Base-by-base conservation (phyloP, 2,888 invertebrate genomes). In the Lysandra coridon region DNA sequence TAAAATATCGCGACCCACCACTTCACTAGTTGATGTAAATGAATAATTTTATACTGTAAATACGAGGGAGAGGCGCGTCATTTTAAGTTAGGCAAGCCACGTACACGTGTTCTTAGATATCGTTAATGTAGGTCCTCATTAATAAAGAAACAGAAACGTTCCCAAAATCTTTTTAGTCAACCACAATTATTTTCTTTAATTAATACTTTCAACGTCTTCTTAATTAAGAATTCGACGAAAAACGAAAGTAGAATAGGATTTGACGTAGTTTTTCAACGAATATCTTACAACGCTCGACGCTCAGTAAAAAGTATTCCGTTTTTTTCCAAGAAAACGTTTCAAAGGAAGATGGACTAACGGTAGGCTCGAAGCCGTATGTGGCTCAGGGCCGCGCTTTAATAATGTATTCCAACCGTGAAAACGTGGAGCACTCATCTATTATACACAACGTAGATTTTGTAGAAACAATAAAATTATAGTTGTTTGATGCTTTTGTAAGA, bases 301-400 rank as follows among this genome's bases (percentile, higher is more conserved):
- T 23, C 53, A 3, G 76, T 30, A 53, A 76, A 53, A 33, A 6
- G 30, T 57, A 37, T 57, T 57, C 33, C 76, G 33, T 69, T 33
- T 76, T 44, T 30, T 57, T 75, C 44, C 57, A 12, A 76, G 49
- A 49, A 76, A 57, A 53, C 7, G 17, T 30, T 76, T 76, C 53
- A 23, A 76, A 76, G 30, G 57, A 49, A 57, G 49, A 49, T 76
- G 49, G 76, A 33, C 49, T 33, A 49, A 76, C 57, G 53, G 33
- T 76, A 76, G 53, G 53, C 30, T 76, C 76, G 76, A 7, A 33
- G 76, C 57, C 76, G 57, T 76, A 76, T 76, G 33, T 76, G 57
- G 76, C 76, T 76, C 76, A 57, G 30, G 76, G 57, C 76, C 76
- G 53, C 76, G 76, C 17, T 76, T 76, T 76, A 76, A 76, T 57